Percentiles rank a stretch among this genome's conserved stretches.
Evolutionary conservation across 2,888 invertebrate species (phyloP).

Genomic region (Dendrolimus pini): DNA sequence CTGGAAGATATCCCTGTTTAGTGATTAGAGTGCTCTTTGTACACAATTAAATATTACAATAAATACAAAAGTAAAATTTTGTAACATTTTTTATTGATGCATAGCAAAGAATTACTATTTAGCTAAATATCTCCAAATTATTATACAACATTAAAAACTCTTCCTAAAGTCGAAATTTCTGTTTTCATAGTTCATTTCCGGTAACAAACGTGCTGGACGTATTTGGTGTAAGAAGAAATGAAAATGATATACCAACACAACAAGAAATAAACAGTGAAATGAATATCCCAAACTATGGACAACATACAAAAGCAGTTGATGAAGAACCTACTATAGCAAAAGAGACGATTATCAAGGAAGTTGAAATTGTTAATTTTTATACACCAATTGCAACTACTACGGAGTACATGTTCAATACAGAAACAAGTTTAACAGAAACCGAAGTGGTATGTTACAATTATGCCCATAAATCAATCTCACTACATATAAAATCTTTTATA

Average conservation of each 20-base stretch:
- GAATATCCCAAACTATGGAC: background rate
- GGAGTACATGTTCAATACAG: constrained; percentile 10
- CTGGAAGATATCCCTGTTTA: too few relatives aligned
- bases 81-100: too few relatives aligned
- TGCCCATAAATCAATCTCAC: background rate
- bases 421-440: constrained; percentile 13
- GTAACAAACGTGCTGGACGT: background rate
- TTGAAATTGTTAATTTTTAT: background rate
- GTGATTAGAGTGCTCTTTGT: too few relatives aligned
- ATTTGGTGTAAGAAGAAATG: background rate
- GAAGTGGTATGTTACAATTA: constrained; percentile 2
- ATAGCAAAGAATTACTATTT: too few relatives aligned
- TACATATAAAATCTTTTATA: too few relatives aligned
- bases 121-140: too few relatives aligned
- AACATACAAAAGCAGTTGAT: background rate
- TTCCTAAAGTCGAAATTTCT: background rate
- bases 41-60: too few relatives aligned
- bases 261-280: background rate
- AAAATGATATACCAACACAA: background rate
- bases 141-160: too few relatives aligned
- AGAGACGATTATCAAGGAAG: background rate
- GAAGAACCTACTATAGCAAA: background rate
- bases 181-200: background rate
- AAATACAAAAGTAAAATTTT: too few relatives aligned
- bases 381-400: background rate